Evolutionary conservation across 2,113 vertebrate genomes (phyloP).

Genomic region (Cryptomyrus ogoouensis): DNA sequence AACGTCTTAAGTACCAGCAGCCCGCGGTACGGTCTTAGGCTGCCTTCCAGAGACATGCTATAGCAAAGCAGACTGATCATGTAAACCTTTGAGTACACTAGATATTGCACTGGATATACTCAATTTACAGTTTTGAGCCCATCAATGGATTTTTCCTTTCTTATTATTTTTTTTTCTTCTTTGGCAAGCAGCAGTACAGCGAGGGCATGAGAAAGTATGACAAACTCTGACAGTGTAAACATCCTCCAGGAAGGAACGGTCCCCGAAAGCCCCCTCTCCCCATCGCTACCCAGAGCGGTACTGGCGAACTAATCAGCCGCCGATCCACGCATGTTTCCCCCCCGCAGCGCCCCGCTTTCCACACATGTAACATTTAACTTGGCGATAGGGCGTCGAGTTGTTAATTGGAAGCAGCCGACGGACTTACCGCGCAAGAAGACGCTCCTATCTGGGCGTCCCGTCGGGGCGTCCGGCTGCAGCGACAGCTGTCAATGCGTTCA

Average conservation of each 20-base stretch:
- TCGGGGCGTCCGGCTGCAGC: constrained; percentile 23
- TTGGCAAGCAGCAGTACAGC: constrained; percentile 3
- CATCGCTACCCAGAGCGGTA: neutral
- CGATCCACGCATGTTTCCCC: neutral
- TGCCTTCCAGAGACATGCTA: neutral
- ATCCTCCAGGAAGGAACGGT: constrained; percentile 10
- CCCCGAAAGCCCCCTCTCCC: neutral
- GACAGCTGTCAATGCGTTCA: constrained; percentile 28
- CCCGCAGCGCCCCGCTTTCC: neutral
- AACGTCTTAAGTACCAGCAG: neutral
- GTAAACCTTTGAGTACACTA: neutral
- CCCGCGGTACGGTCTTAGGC: neutral
- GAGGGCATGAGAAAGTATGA: constrained; percentile 48
- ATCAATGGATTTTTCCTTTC: neutral
- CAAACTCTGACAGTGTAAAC: constrained; percentile 22
- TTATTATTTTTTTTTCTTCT: neutral
- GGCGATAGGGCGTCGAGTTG: neutral
- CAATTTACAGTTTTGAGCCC: no score
- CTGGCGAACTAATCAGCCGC: neutral
- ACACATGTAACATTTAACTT: neutral
- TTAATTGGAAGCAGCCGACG: neutral
- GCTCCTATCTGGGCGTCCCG: constrained; percentile 28
- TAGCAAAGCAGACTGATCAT: neutral
- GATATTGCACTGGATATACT: neutral
- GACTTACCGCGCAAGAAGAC: constrained; percentile 41